phyloP scores from a whole-genome alignment of 2,797 vertebrate genomes.

The Microctenopoma lineatum region DNA sequence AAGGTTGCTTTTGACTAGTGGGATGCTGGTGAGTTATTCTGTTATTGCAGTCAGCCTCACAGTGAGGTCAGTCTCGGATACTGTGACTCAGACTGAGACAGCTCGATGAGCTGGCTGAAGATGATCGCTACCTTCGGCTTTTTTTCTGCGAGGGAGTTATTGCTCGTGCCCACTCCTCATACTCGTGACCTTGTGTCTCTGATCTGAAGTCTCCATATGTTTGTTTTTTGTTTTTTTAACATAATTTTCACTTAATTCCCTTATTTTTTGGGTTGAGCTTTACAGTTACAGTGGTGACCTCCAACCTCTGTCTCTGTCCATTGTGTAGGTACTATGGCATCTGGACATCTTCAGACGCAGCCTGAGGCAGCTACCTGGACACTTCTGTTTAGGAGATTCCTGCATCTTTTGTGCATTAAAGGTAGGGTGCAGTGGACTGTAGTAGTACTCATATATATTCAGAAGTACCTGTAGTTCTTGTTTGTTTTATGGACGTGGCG shows the following conservation, averaged over 20 bases:
- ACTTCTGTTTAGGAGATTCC: slow-evolving; percentile 94
- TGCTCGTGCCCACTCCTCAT: slow-evolving; percentile 17
- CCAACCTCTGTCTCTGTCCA: slow-evolving; percentile 1
- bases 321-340: slow-evolving; percentile 93
- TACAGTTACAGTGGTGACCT: not conserved
- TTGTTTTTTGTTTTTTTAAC: no score
- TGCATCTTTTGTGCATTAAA: slow-evolving; percentile 99
- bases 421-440: slow-evolving; percentile 77
- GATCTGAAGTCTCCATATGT: not conserved
- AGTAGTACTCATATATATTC: not conserved
- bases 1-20: slow-evolving; percentile 52
- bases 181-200: slow-evolving; percentile 43
- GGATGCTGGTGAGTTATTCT: slow-evolving; percentile 28
- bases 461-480: not conserved
- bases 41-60: slow-evolving; percentile 32
- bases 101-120: slow-evolving; percentile 58
- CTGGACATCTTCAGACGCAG: slow-evolving; percentile 97
- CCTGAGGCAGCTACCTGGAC: slow-evolving; percentile 92
- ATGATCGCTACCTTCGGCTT: slow-evolving; percentile 49
- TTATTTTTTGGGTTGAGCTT: not conserved
- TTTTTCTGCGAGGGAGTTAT: slow-evolving; percentile 39
- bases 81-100: slow-evolving; percentile 69
- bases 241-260: no score
- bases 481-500: not conserved
- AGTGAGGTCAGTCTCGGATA: slow-evolving; percentile 56